Evolutionary conservation across 2,888 invertebrate species (phyloP), one percentile per base, ranked within the genome.

Genomic region (Tetragonisca angustula): DNA sequence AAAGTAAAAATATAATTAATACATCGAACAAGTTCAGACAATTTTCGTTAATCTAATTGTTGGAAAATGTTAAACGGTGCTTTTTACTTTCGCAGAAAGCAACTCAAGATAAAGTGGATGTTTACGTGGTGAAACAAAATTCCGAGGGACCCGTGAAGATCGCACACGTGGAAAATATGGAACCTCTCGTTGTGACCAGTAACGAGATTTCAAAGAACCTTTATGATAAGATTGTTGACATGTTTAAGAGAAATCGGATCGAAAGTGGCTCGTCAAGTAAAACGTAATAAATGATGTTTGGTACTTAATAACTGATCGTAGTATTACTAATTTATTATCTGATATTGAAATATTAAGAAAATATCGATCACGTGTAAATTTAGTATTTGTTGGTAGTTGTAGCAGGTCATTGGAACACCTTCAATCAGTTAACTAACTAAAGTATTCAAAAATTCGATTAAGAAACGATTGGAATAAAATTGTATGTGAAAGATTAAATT

Each of bases 71-170:
- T 43, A 43, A 43, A 43, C 11, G 43, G 43, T 1, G 43, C 17
- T 65, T 11, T 32, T 24, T 21, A 15, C 13, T 61, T n/a, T 61
- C 36, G 17, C 19, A 78, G 72, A 24, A 56, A 4, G n/a, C 65
- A 6, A 19, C n/a, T 3, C 17, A 54, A 24, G 21, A 68, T 9
- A 70, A 67, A 9, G 13, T 52, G 9, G 64, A 87, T 17, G 27
- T 85, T 15, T 79, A 78, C n/a, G 24, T 75, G 19, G 59, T 85
- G 52, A 86, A 74, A 21, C 79, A 21, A 24, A 19, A 24, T 24
- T 56, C 17, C 6, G 59, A 19, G 3, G 74, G 74, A 56, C 70
- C 77, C 0, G 71, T 87, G 2, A 61, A 32, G 50, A 19, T 84
- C 15, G 76, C 80, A 2, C 59, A 72, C 0, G 56, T 84, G 17